Percentiles rank a stretch among this genome's conserved stretches.
Conservation (phyloP, 2,113 vertebrate species). For the Notarius lentiginosus region DNA sequence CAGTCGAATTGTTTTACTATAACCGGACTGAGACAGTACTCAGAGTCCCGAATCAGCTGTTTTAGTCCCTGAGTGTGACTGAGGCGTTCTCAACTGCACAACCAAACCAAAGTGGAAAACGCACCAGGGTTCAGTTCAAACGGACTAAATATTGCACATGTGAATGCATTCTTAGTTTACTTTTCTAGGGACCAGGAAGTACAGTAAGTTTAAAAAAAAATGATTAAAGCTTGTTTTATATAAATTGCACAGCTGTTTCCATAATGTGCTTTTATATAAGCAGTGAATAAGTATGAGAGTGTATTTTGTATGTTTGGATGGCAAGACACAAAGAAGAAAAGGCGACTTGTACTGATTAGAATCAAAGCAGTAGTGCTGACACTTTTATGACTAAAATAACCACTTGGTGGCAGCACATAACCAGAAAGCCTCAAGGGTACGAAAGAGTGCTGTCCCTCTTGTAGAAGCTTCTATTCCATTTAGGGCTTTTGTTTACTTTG, state of each 20-base stretch:
- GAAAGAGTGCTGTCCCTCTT: not conserved
- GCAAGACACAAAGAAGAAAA: not conserved
- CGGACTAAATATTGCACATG: not conserved
- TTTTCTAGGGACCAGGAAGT: not conserved
- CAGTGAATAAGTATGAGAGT: not conserved
- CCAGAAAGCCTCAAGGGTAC: not conserved
- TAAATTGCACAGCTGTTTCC: not conserved
- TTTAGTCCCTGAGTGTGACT: not conserved
- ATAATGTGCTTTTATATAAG: not conserved
- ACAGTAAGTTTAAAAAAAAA: not conserved
- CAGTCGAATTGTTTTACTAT: not conserved
- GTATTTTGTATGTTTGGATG: not conserved
- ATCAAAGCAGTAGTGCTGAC: not conserved
- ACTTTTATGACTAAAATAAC: not conserved
- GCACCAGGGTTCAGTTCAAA: not conserved
- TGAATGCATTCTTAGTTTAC: not conserved
- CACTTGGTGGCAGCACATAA: slow-evolving; percentile 37
- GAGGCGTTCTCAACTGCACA: not conserved
- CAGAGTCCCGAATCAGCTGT: not conserved
- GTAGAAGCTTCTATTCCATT: not conserved
- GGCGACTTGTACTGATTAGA: no score
- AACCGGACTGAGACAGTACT: not conserved
- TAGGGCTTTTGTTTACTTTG: not conserved
- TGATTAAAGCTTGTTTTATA: not conserved
- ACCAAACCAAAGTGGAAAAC: not conserved